Percentiles rank a stretch among this genome's conserved stretches.
Conservation (phyloP, 1,140 invertebrate species). For the Drosophila bipectinata region DNA sequence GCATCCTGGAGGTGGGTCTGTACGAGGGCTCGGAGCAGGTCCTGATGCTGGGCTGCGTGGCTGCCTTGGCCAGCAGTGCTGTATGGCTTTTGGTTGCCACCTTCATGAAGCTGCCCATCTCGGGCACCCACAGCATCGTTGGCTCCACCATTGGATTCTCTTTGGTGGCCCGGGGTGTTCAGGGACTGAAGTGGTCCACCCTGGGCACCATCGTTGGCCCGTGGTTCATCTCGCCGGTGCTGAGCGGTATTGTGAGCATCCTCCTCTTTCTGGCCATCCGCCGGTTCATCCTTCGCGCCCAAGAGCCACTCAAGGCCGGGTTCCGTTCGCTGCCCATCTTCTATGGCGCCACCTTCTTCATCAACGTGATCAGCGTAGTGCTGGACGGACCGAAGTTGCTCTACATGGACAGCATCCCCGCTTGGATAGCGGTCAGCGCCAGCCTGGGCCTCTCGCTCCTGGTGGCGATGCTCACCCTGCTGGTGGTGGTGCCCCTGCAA, state of each 20-base stretch:
- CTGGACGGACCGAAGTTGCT: constrained; percentile 96
- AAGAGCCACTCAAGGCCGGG: constrained; percentile 93
- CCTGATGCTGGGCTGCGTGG: constrained; percentile 96
- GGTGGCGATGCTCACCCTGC: constrained; percentile 89
- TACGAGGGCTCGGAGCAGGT: constrained; percentile 94
- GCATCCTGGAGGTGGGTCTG: constrained; percentile 94
- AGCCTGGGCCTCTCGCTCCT: constrained; percentile 89
- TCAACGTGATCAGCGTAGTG: constrained; percentile 97
- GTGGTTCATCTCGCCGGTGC: constrained; percentile 98
- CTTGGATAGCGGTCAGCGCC: constrained; percentile 92
- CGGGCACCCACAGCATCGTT: constrained; percentile 99
- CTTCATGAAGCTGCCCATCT: constrained; percentile 97
- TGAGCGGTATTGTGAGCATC: constrained; percentile 96
- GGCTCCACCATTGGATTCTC: constrained; percentile 99
- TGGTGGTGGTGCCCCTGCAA: constrained; percentile 93
- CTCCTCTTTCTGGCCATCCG: constrained; percentile 92
- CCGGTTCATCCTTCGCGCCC: constrained; percentile 91
- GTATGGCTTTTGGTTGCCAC: constrained; percentile 98
- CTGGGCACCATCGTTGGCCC: constrained; percentile 91
- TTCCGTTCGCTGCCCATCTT: constrained; percentile 94
- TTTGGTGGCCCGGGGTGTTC: constrained; percentile 93
- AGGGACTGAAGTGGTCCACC: constrained; percentile 93
- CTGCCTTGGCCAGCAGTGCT: constrained; percentile 94
- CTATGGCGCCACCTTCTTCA: constrained; percentile 95
- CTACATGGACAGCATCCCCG: constrained; percentile 93